These are phyloP conservation scores for Julus scanicus DNA, from an alignment of 2,888 invertebrate species.

Conservation along the genomic window DNA sequence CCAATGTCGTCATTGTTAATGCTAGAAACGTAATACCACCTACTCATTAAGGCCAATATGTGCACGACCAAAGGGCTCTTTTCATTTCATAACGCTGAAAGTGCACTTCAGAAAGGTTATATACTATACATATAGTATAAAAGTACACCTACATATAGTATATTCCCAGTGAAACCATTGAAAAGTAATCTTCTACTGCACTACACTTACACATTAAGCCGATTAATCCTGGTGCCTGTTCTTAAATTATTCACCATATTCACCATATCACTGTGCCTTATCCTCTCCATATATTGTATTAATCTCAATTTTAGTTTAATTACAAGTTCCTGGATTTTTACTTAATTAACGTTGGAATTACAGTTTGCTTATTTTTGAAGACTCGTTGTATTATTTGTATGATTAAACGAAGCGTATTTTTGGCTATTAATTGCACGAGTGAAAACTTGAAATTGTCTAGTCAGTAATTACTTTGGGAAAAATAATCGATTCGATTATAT, in stretches of 20 bases:
- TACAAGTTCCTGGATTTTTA: conserved; percentile 16
- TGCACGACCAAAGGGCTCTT: not conserved
- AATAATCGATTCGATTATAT: conserved; percentile 42
- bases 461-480: not conserved
- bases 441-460: not conserved
- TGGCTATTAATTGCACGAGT: not conserved
- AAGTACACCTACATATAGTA: not conserved
- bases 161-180: conserved; percentile 37
- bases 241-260: not conserved
- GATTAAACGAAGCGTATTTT: not conserved
- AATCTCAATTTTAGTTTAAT: conserved; percentile 39
- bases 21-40: not conserved
- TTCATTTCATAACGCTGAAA: not conserved
- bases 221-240: conserved; percentile 38
- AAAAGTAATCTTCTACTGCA: conserved; percentile 14
- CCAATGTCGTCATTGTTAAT: not conserved
- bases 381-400: not conserved
- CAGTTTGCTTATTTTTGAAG: not conserved
- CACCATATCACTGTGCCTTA: not conserved
- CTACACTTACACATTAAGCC: not conserved
- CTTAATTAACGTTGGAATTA: not conserved
- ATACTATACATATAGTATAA: not conserved
- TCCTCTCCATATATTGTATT: not conserved
- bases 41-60: not conserved
- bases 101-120: not conserved